phyloP scores from a whole-genome alignment of 2,888 invertebrate genomes.

The Callimorpha dominula region DNA sequence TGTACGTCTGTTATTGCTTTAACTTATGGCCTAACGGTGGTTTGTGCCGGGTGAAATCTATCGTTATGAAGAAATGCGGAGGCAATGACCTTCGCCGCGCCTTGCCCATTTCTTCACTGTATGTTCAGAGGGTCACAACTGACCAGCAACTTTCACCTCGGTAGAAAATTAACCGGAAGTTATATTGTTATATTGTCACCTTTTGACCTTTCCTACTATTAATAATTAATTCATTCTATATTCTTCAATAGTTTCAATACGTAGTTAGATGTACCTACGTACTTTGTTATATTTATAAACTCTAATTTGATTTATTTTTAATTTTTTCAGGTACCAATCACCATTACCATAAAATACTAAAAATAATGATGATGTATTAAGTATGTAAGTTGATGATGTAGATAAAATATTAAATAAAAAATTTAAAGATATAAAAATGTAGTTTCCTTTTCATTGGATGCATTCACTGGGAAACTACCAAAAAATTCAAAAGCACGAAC shows the following conservation, averaged over 20 bases:
- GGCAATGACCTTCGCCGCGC: background rate
- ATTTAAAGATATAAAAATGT: slow-evolving; percentile 22
- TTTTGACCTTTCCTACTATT: no score
- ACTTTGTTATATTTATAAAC: no score
- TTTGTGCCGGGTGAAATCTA: background rate
- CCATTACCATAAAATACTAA: slow-evolving; percentile 21
- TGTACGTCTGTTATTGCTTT: background rate
- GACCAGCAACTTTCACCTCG: no score
- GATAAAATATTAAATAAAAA: slow-evolving; percentile 52
- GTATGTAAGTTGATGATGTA: slow-evolving; percentile 33
- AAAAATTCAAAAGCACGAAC: slow-evolving; percentile 51
- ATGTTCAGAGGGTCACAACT: background rate
- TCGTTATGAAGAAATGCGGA: no score
- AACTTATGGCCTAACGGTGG: background rate
- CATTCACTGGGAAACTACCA: slow-evolving; percentile 63
- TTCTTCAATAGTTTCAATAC: no score
- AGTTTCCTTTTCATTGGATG: slow-evolving; percentile 56
- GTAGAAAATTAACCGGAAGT: background rate
- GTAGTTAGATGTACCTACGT: no score
- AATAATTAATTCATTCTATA: no score
- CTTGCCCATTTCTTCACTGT: background rate
- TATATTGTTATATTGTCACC: no score
- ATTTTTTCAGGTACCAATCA: slow-evolving; percentile 37
- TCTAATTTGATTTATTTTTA: no score
- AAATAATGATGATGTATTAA: slow-evolving; percentile 35